Conservation (phyloP, 2,797 vertebrate genomes). For the Coracias cyanogaster region DNA sequence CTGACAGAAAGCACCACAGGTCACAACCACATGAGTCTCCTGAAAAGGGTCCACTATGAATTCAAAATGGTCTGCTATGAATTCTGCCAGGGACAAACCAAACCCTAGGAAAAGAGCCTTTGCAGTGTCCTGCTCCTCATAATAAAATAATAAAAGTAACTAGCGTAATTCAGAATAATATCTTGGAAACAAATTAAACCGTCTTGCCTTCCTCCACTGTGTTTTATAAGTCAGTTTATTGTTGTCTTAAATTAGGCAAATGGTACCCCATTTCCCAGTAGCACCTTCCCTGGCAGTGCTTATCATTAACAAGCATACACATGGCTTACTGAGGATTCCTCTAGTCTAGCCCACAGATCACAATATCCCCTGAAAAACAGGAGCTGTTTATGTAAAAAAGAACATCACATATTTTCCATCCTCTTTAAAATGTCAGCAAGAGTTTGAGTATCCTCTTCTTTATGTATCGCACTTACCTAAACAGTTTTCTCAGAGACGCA, state of each 20-base stretch:
- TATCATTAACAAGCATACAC: neutral
- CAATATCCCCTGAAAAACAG: neutral
- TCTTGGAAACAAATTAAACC: neutral
- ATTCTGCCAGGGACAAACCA: neutral
- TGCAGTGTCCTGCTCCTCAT: neutral
- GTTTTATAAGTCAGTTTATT: neutral
- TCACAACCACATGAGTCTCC: rapidly evolving
- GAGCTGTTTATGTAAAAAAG: neutral
- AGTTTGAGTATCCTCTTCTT: neutral
- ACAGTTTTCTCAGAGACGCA: neutral
- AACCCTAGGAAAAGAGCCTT: neutral
- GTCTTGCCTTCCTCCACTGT: neutral
- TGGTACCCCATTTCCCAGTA: neutral
- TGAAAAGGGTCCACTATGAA: neutral
- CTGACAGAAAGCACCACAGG: neutral
- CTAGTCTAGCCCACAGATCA: neutral
- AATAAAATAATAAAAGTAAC: neutral
- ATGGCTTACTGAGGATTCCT: neutral
- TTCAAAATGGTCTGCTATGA: neutral
- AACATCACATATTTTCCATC: neutral
- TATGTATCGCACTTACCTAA: neutral
- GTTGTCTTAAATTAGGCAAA: neutral
- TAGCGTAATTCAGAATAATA: neutral
- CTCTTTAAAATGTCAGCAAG: neutral
- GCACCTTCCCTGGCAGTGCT: neutral